These are phyloP conservation scores for Periphyllus acericola DNA, from an alignment of 2,888 invertebrate species.

Conservation along the genomic window DNA sequence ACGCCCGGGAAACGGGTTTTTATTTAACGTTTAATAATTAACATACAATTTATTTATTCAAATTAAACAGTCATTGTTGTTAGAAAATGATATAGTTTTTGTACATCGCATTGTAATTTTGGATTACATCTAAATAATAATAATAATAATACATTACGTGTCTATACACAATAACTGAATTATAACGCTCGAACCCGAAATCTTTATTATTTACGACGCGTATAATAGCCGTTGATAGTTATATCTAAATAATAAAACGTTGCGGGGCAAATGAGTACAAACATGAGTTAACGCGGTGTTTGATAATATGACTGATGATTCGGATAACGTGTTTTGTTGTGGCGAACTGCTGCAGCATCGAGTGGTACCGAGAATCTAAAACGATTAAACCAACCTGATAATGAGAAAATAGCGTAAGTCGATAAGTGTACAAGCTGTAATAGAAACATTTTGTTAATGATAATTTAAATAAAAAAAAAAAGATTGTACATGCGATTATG, in stretches of 20 bases:
- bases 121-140: background rate
- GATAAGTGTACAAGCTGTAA: too few relatives aligned
- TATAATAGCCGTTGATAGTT: background rate
- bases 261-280: background rate
- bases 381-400: background rate
- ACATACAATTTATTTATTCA: background rate
- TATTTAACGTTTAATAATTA: background rate
- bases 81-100: background rate
- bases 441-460: background rate
- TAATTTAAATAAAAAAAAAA: background rate
- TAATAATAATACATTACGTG: background rate
- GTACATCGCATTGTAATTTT: background rate
- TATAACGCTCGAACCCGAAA: background rate
- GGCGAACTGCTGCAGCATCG: background rate
- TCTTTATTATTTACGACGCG: background rate
- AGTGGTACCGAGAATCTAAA: background rate
- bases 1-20: slow-evolving; percentile 3
- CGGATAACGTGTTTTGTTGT: background rate
- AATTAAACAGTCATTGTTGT: background rate
- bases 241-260: background rate
- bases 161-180: background rate
- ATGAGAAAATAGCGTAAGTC: background rate
- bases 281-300: background rate
- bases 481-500: background rate
- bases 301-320: background rate